Conservation (phyloP, 2,113 vertebrate species). For the Pluvianellus socialis region DNA sequence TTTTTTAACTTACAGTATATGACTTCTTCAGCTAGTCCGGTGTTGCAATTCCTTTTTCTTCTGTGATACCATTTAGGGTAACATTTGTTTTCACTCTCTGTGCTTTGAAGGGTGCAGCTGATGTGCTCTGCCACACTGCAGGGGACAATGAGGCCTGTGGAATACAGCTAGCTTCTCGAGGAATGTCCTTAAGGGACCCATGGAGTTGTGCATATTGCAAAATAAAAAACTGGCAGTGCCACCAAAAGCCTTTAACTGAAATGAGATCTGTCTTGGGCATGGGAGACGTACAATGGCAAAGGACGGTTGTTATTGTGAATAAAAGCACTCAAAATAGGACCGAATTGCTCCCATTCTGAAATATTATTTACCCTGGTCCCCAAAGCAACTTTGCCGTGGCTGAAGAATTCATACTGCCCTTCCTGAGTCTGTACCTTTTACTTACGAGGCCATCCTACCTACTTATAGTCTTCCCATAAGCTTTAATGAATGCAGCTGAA, state of each 20-base stretch:
- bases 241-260: neutral
- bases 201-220: neutral
- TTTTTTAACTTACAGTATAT: neutral
- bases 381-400: neutral
- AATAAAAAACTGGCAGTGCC: neutral
- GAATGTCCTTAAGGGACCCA: neutral
- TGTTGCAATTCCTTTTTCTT: neutral
- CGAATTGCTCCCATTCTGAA: neutral
- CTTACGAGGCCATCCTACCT: neutral
- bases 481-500: neutral
- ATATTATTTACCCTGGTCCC: neutral
- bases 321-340: neutral
- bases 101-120: neutral
- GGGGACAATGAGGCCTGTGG: neutral
- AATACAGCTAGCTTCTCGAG: neutral
- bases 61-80: neutral
- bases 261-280: neutral
- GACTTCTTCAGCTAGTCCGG: neutral
- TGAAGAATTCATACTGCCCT: neutral
- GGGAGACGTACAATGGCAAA: neutral
- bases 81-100: neutral
- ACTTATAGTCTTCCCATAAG: neutral
- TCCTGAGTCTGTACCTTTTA: neutral
- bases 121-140: neutral
- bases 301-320: neutral